Evolutionary conservation across 2,888 invertebrate species (phyloP).

Genomic region (Gryllus longicercus): DNA sequence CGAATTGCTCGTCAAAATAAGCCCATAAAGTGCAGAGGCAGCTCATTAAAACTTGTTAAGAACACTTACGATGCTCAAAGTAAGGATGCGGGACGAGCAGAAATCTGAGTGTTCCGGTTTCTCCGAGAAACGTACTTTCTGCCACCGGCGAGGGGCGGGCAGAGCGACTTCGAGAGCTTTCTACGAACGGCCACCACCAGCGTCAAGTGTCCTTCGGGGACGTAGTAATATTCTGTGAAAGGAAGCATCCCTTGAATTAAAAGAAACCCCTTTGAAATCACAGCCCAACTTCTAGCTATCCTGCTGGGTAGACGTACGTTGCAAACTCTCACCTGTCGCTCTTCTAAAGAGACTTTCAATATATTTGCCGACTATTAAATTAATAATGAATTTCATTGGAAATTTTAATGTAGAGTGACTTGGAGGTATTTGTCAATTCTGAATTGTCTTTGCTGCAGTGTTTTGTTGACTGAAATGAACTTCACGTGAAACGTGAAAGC

Average conservation of each 20-base stretch:
- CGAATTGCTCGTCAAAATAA: constrained; percentile 5
- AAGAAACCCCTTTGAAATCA: neutral
- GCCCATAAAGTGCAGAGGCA: neutral
- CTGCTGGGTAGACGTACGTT: too few species aligned
- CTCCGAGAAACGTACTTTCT: neutral
- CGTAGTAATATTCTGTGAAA: neutral
- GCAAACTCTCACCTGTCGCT: too few species aligned
- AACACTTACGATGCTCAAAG: neutral
- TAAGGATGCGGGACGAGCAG: neutral
- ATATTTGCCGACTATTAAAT: too few species aligned
- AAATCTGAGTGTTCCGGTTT: neutral
- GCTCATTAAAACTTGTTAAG: constrained; percentile 11
- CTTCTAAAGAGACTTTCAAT: too few species aligned
- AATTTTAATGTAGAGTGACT: too few species aligned
- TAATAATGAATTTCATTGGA: too few species aligned
- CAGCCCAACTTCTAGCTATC: too few species aligned
- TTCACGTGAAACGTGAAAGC: too few species aligned
- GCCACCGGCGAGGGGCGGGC: neutral
- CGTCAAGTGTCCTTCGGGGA: neutral
- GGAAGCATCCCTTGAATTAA: neutral
- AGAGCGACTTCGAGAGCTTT: neutral
- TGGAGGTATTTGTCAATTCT: too few species aligned
- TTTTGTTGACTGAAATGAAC: too few species aligned
- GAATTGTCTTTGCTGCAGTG: too few species aligned
- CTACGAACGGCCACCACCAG: neutral